phyloP scores from a whole-genome alignment of 53 echinoderm and acorn worm genomes.

The Pentamera pediparva region DNA sequence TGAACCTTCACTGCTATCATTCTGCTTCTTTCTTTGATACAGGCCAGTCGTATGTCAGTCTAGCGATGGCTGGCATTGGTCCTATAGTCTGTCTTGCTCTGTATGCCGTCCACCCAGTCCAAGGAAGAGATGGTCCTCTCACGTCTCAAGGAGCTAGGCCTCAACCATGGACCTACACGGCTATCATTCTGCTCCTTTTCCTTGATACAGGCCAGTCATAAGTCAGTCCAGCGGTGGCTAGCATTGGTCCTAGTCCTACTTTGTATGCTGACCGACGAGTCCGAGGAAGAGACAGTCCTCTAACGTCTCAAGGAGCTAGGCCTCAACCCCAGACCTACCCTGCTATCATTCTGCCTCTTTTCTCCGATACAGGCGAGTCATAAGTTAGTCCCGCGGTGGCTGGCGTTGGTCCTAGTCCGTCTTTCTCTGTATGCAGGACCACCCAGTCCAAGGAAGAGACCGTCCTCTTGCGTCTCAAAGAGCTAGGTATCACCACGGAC shows the following conservation, averaged over 20 bases:
- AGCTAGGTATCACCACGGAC: no score
- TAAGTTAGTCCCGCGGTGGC: slow-evolving; percentile 68
- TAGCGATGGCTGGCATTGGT: slow-evolving; percentile 95
- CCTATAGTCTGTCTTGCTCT: slow-evolving; percentile 65
- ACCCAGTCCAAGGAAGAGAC: no score
- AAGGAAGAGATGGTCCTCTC: slow-evolving; percentile 93
- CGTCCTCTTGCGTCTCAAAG: no score
- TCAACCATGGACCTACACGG: slow-evolving; percentile 80
- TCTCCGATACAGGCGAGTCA: no score
- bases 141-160: slow-evolving; percentile 76
- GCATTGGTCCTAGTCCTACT: slow-evolving; percentile 78
- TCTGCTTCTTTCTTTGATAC: not conserved
- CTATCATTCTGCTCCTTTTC: no score
- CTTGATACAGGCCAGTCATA: slow-evolving; percentile 36
- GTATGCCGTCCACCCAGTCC: slow-evolving; percentile 80
- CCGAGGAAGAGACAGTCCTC: no score
- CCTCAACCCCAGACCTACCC: no score
- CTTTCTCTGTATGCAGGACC: no score
- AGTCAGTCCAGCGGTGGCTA: slow-evolving; percentile 82
- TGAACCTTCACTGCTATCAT: no score
- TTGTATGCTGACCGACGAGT: no score
- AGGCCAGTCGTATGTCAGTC: slow-evolving; percentile 43
- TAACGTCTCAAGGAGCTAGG: no score
- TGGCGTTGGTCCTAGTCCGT: slow-evolving; percentile 76
- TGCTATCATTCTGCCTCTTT: no score